phyloP scores from a whole-genome alignment of 2,888 invertebrate genomes.

The Chesias legatella region DNA sequence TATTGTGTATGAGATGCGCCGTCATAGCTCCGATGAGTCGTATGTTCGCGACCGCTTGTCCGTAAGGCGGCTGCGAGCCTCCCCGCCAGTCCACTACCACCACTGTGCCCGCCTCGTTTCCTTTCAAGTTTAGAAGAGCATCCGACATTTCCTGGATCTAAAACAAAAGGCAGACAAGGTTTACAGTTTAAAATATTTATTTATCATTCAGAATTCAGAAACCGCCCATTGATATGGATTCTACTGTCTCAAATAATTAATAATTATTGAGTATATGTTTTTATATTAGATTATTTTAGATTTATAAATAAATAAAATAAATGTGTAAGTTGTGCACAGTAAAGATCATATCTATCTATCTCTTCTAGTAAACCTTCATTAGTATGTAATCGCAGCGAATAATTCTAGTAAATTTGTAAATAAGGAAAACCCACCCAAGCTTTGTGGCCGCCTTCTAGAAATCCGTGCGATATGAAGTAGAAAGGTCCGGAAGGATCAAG shows the following conservation, averaged over 20 bases:
- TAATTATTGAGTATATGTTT: too few relatives aligned
- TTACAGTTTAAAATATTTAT: too few relatives aligned
- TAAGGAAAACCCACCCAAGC: conserved; percentile 83
- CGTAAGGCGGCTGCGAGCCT: conserved; percentile 93
- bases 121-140: conserved; percentile 82
- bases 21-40: conserved; percentile 91
- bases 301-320: too few relatives aligned
- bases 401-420: conserved; percentile 1
- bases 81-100: conserved; percentile 92
- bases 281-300: too few relatives aligned
- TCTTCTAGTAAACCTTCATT: too few relatives aligned
- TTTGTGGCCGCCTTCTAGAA: conserved; percentile 90
- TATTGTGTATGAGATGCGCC: conserved; percentile 83
- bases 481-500: conserved; percentile 83
- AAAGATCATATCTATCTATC: too few relatives aligned
- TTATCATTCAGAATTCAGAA: too few relatives aligned
- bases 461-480: conserved; percentile 92
- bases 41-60: conserved; percentile 95
- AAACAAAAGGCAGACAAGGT: too few relatives aligned
- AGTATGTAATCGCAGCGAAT: background rate
- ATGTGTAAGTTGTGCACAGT: too few relatives aligned
- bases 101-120: conserved; percentile 86
- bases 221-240: too few relatives aligned
- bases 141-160: conserved; percentile 85
- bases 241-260: too few relatives aligned